Evolutionary conservation across 30 jellyfish, hydroid and myxozoan genomes (phyloP), one percentile per base, ranked within the genome.

Genomic region (Aurelia aurita complex sp. Pacific): DNA sequence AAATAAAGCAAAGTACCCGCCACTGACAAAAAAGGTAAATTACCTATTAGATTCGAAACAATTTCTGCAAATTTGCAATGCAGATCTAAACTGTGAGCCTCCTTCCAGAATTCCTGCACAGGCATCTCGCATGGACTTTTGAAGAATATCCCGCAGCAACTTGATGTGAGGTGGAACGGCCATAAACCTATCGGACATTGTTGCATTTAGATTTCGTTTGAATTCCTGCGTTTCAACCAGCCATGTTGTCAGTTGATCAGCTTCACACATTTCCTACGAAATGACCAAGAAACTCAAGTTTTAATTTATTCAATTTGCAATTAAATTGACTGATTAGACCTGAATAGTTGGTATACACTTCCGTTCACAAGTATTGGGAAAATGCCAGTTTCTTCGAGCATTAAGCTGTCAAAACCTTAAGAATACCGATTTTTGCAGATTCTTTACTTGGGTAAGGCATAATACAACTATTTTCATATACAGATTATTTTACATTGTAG

Each of bases 41-140:
- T 74, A 85, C 94, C 94, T 80, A 33, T 85, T 85, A 9, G 98
- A 69, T 10, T 79, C 94, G 53, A 91, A 23, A 33, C 96, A 83
- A 34, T 91, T 91, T 16, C 77, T 77, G 14, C 80, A 67, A 61
- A 91, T 81, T 46, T 76, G 83, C 15, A 91, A 46, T 14, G 68
- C 61, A 14, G 89, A 62, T 34, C 98, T 96, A 35, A 91, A 76
- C 51, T 96, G 84, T 2, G 98, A 91, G 11, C 96, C 98, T 10
- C 98, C 98, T 80, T 91, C 98, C 81, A 91, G 86, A 12, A 86
- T 43, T 8, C 96, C 96, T 33, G 76, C 67, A 17, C 66, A 54
- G 12, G 90, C 88, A 42, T 83, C 82, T 17, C 34, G 12, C 14
- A 69, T 19, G 0, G 97, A 54, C 29, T 33, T 68, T n/a, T 51